Base-by-base conservation (phyloP, 2,888 invertebrate species). In the Melitaea athalia region DNA sequence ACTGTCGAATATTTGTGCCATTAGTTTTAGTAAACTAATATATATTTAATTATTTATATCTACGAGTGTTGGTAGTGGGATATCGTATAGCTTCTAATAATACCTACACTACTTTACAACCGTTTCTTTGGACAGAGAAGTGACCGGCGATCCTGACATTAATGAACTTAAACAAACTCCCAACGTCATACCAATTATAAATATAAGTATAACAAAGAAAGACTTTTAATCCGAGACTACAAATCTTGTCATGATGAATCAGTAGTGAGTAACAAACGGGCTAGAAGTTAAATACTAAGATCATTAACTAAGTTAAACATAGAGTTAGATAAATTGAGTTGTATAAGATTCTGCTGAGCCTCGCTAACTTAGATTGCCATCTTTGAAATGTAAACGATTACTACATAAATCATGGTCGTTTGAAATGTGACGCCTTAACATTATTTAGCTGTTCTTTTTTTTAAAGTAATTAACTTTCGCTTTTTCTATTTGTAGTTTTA, bases 321-420 rank as follows among this genome's bases (percentile, higher is more conserved):
- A 33, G 65, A 53, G 42, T 59, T 66, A 64, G 59, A 66, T 66
- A 66, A 66, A 66, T 66, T 47, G 66, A 66, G 61, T 66, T 66
- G 50, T 55, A 61, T 45, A 55, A 66, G 66, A 66, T 61, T 66
- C 66, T 11, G 43, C 65, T 60, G 60, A 53, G 45, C 65, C 17
- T 17, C 43, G 53, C 66, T 66, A 66, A 66, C 66, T 66, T 66
- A 66, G 53, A 66, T 66, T 66, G 53, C 61, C 61, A 38, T 61
- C 61, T 60, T 66, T 66, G 66, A 66, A 55, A 66, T 43, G 24
- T 42, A 50, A 59, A 59, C 52, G 52, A 42, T 15, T 59, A 8
- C 38, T 31, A 15, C 50, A 65, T 59, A 31, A 52, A 31, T 50
- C 42, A 43, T 59, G 10, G 10, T n/a, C 47, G 6, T 64, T 42